Evolutionary conservation across 2,797 vertebrate species (phyloP).

Genomic region (Clarias fuscus): DNA sequence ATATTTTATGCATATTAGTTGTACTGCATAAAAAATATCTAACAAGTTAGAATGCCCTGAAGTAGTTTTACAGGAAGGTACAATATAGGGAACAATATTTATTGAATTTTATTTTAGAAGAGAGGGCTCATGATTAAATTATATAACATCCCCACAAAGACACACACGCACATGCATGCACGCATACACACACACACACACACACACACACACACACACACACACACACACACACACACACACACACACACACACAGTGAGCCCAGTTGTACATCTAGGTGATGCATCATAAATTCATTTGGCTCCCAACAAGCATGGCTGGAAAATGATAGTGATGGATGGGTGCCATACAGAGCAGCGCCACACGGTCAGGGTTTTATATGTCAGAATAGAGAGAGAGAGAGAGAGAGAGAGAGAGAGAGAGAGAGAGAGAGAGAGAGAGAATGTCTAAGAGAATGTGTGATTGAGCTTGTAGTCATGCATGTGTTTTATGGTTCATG

Average conservation of each 20-base stretch:
- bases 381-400: slow-evolving; percentile 27
- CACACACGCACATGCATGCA: neutral
- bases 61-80: neutral
- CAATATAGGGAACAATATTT: neutral
- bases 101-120: neutral
- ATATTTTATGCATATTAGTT: neutral
- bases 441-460: neutral
- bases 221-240: slow-evolving; percentile 21
- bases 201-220: slow-evolving; percentile 26
- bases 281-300: slow-evolving; percentile 61
- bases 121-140: neutral
- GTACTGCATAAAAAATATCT: neutral
- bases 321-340: slow-evolving; percentile 58
- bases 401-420: slow-evolving; percentile 10
- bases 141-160: slow-evolving; percentile 1
- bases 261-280: slow-evolving; percentile 49
- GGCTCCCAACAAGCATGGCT: slow-evolving; percentile 51
- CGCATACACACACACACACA: slow-evolving; percentile 14
- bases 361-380: slow-evolving; percentile 35
- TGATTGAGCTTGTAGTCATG: slow-evolving; percentile 43
- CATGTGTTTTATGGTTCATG: slow-evolving; percentile 55
- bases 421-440: neutral
- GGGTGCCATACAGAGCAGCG: slow-evolving; percentile 43
- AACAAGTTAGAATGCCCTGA: neutral
- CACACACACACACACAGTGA: slow-evolving; percentile 3